A percentile compares a stretch with the other conserved stretches of the same genome.
phyloP scores from a whole-genome alignment of 2,113 vertebrate species.

The Austrofundulus limnaeus region DNA sequence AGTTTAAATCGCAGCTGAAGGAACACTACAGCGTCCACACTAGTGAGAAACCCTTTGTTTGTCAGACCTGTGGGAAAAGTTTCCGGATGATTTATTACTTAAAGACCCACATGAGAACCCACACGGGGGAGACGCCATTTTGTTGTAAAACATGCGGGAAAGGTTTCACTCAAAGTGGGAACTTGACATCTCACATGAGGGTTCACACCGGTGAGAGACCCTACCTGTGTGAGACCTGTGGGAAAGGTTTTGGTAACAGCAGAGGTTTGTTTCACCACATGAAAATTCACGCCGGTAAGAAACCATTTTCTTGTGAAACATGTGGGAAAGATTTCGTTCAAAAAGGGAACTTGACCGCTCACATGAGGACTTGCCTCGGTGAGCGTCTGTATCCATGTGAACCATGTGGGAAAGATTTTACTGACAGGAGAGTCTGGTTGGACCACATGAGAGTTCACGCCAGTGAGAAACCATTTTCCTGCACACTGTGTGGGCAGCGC shows the following conservation, averaged over 20 bases:
- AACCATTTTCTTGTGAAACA: too few species aligned
- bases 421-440: too few species aligned
- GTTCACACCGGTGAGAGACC: not conserved
- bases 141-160: not conserved
- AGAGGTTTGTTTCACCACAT: not conserved
- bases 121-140: not conserved
- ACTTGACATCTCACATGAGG: not conserved
- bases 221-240: not conserved
- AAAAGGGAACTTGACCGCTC: too few species aligned
- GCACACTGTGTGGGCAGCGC: not conserved
- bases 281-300: too few species aligned
- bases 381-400: too few species aligned
- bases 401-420: too few species aligned
- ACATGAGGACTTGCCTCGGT: too few species aligned
- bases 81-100: not conserved
- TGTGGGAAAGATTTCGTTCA: too few species aligned
- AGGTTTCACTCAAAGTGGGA: not conserved
- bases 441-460: not conserved
- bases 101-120: not conserved
- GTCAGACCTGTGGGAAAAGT: constrained; percentile 5
- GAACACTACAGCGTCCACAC: not conserved
- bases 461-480: not conserved
- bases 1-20: not conserved
- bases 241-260: not conserved
- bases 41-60: not conserved